Percentiles rank a stretch among this genome's conserved stretches.
Evolutionary conservation across 2,797 vertebrate genomes (phyloP).

Genomic region (Lindbergichthys nudifrons): DNA sequence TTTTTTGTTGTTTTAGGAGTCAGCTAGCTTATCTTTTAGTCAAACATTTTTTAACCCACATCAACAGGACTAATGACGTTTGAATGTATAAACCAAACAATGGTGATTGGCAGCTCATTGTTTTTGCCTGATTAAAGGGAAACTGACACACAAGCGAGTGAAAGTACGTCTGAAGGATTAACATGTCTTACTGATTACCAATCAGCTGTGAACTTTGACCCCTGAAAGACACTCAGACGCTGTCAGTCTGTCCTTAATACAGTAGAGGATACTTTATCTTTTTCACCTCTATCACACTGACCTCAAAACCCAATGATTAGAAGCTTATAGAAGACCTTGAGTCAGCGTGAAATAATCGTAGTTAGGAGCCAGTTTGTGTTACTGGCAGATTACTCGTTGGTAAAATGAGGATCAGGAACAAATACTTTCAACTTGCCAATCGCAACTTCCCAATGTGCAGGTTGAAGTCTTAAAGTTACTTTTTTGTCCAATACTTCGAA

Average conservation of each 20-base stretch:
- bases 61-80: background rate
- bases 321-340: background rate
- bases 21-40: background rate
- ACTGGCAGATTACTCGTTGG: background rate
- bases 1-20: background rate
- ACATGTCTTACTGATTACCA: background rate
- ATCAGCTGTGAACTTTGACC: slow-evolving; percentile 49
- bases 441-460: background rate
- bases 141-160: background rate
- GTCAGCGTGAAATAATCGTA: background rate
- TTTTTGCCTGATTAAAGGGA: slow-evolving; percentile 32
- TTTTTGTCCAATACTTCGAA: background rate
- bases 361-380: background rate
- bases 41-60: background rate
- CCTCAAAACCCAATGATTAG: slow-evolving; percentile 21
- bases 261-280: slow-evolving; percentile 34
- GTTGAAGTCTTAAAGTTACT: background rate
- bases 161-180: background rate
- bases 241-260: background rate
- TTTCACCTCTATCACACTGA: slow-evolving; percentile 47
- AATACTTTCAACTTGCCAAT: background rate
- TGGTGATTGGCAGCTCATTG: slow-evolving; percentile 14
- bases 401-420: background rate
- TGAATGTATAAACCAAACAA: background rate
- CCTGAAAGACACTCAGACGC: background rate